Base-by-base conservation (phyloP, 2,113 vertebrate species). In the Amazona guildingii region DNA sequence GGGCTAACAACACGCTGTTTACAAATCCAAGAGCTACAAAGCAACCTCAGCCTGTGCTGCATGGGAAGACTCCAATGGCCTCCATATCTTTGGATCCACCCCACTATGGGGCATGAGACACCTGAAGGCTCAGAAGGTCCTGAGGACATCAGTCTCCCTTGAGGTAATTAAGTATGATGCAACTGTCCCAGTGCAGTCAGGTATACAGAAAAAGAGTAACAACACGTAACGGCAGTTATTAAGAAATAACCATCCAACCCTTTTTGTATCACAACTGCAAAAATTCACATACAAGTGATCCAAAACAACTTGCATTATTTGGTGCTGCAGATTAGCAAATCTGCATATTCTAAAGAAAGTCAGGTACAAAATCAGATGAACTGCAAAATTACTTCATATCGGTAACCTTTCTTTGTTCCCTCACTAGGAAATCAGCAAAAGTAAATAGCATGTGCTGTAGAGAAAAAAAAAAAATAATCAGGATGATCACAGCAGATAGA, bases 381-480 rank as follows among this genome's bases (percentile, higher is more conserved):
- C 31, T 49, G 41, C 43, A 62, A 54, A 74, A 69, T 17, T 55
- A 66, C 44, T 66, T 70, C 20, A 9, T 35, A 16, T 57, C 70
- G 67, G 3, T 37, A 69, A 28, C 18, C 20, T 25, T 57, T 18
- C 35, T 67, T 82, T n/a, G 29, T 62, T 73, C 28, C 28, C 25
- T 21, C 9, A 3, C 17, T 51, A 43, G 24, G 33, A 57, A 81
- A 62, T 13, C 82, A 52, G 21, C 21, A 77, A 7, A 89, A 51
- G 4, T 28, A 76, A 27, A 20, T 3, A 62, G 19, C 18, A 61
- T 7, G 8, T 39, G 23, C 29, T 70, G 37, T 67, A 68, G 8
- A 83, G 8, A 21, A 62, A 86, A 70, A 94, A 51, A 70, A 14
- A 81, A 14, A 66, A 91, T 49, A 93, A 57, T 16, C 25, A 84